phyloP scores from a whole-genome alignment of 37 sponge, comb jelly and placozoan species.

The Lycopodina hypogea region DNA sequence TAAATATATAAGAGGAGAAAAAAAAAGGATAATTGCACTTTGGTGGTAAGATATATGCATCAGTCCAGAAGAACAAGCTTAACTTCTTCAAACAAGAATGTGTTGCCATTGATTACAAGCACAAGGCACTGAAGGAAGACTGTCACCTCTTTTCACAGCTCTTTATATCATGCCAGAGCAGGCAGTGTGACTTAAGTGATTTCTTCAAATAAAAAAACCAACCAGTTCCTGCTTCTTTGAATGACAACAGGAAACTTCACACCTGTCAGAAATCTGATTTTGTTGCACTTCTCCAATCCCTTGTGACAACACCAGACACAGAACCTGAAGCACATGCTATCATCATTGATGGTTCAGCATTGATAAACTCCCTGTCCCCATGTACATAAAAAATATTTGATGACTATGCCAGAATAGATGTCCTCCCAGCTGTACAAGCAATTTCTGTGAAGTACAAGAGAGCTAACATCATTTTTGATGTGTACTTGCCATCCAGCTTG shows the following conservation, averaged over 20 bases:
- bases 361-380: neutral
- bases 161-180: neutral
- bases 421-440: neutral
- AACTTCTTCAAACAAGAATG: slow-evolving; percentile 28
- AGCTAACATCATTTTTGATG: neutral
- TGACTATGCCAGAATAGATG: neutral
- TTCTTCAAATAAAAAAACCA: neutral
- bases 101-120: neutral
- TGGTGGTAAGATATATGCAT: slow-evolving; percentile 62
- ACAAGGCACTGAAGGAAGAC: neutral
- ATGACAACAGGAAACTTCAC: neutral
- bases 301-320: neutral
- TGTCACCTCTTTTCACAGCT: neutral
- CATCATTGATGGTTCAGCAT: neutral
- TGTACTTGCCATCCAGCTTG: neutral
- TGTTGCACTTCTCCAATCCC: neutral
- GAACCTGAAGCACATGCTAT: neutral
- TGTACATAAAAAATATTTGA: neutral
- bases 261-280: neutral
- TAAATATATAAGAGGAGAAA: neutral
- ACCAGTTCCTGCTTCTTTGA: neutral
- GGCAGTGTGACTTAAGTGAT: neutral
- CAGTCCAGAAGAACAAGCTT: slow-evolving; percentile 90
- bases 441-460: neutral
- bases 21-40: neutral